Evolutionary conservation across 2,888 invertebrate genomes (phyloP), one percentile per base, ranked within the genome.

Genomic region (Mythimna lalbum): DNA sequence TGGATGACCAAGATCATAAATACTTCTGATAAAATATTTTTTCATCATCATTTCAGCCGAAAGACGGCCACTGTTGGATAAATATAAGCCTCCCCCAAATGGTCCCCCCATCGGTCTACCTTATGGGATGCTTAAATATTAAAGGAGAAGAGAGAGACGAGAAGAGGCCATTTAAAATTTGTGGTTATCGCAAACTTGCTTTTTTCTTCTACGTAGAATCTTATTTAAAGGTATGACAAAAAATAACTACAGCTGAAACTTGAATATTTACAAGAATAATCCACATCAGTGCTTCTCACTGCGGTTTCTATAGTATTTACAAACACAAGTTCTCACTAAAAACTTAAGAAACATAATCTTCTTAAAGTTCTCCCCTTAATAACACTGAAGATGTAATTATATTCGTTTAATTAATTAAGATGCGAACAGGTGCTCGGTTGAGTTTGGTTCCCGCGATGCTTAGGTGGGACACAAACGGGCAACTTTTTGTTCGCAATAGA

Each of bases 341-440:
- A 82, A 74, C 70, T 76, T 70, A 27, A 69, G 63, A 65, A 60
- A 62, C 65, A 80, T 87, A 88, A 88, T 87, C 88, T 80, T 75
- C 84, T 87, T 86, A 85, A 85, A 87, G 83, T 88, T 87, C 74
- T 36, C 62, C 73, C 59, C 81, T 83, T 86, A 86, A 88, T 89
- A 84, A 86, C 77, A 78, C 75, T 80, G 86, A 70, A 80, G 83
- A 85, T 84, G 83, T 87, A 88, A 89, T 88, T 88, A 87, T 86
- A 89, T 87, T 88, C 84, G 82, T 86, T 85, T 86, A 84, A 86
- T 84, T 84, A 84, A 86, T 88, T 86, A 84, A 77, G 85, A 85
- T 78, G 73, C 83, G 68, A 81, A 72, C 90, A 90, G 90, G 88
- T 90, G 90, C 80, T 76, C 17, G 60, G 68, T 76, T 80, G 73